Evolutionary conservation across 2,797 vertebrate genomes (phyloP).

Genomic region (Hemitrygon akajei): DNA sequence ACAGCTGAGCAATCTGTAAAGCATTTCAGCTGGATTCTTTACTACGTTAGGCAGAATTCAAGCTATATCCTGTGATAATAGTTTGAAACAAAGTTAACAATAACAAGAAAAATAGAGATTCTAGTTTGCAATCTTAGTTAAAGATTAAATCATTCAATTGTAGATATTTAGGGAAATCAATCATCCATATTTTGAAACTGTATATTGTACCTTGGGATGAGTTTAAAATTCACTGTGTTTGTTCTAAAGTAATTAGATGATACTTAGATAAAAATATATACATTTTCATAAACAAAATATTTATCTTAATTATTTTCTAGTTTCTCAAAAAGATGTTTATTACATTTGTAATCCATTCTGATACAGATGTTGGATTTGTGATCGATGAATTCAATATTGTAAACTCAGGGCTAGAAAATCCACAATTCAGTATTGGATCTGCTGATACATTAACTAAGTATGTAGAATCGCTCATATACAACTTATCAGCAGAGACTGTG

Average conservation of each 20-base stretch:
- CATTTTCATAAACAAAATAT: conserved; percentile 22
- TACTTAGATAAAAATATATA: not conserved
- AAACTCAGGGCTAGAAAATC: not conserved
- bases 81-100: not conserved
- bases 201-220: not conserved
- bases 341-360: conserved; percentile 17
- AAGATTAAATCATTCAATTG: not conserved
- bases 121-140: not conserved
- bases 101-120: not conserved
- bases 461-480: not conserved
- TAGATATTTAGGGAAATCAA: not conserved
- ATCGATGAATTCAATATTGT: not conserved
- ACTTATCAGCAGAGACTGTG: conserved; percentile 4
- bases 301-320: conserved; percentile 12
- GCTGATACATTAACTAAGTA: not conserved
- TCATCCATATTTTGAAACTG: conserved; percentile 9
- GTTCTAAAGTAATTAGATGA: not conserved
- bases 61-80: not conserved
- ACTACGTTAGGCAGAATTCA: not conserved
- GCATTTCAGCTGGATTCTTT: not conserved
- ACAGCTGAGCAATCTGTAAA: not conserved
- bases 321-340: not conserved
- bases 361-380: not conserved
- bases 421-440: not conserved
- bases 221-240: not conserved